phyloP scores from a whole-genome alignment of 2,888 invertebrate species.

The Syrphus vitripennis region DNA sequence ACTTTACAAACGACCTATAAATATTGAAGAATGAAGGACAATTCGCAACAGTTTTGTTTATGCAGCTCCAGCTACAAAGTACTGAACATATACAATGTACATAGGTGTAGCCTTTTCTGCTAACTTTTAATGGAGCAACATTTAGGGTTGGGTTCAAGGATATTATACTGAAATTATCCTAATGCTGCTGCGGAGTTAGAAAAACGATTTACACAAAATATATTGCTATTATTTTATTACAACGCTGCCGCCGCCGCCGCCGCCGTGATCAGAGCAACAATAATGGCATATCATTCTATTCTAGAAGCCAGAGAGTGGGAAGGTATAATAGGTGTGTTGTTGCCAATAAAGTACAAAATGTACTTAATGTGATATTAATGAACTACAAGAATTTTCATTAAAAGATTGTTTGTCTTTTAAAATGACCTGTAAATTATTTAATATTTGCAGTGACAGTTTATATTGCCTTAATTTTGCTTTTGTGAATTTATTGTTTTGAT shows the following conservation, averaged over 20 bases:
- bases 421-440: conserved; percentile 84
- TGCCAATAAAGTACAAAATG: conserved; percentile 48
- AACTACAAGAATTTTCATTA: conserved; percentile 86
- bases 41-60: conserved; percentile 70
- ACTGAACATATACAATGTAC: not conserved
- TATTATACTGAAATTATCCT: conserved; percentile 65
- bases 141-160: conserved; percentile 32
- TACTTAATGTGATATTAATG: conserved; percentile 85
- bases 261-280: conserved; percentile 66
- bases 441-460: conserved; percentile 74
- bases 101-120: conserved; percentile 4
- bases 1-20: conserved; percentile 62
- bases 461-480: conserved; percentile 69
- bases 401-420: conserved; percentile 85
- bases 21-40: conserved; percentile 70
- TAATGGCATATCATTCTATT: conserved; percentile 25
- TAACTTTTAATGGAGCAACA: conserved; percentile 35
- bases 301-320: not conserved
- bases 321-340: not conserved
- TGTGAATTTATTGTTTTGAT: conserved; percentile 48
- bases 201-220: conserved; percentile 59
- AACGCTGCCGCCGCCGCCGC: too few species aligned
- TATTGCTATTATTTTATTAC: conserved; percentile 70
- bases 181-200: conserved; percentile 52
- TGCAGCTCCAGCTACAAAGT: conserved; percentile 43